These are phyloP conservation scores for Dinoponera quadriceps DNA, from an alignment of 1,140 invertebrate species.

Conservation along the genomic window DNA sequence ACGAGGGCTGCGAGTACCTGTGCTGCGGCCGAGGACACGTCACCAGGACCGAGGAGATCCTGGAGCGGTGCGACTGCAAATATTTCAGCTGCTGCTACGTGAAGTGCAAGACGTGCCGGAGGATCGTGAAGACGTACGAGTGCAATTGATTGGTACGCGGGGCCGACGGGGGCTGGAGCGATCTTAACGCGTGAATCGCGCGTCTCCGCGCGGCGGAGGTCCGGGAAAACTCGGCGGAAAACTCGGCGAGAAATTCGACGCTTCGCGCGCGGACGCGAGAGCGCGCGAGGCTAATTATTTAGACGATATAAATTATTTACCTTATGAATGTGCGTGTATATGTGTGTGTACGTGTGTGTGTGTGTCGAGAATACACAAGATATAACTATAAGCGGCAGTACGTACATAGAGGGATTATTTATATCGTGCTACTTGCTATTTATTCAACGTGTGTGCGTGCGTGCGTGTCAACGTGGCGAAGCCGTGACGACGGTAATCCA, in stretches of 20 bases:
- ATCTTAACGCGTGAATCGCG: neutral
- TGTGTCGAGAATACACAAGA: neutral
- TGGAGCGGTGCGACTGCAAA: conserved; percentile 94
- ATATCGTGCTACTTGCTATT: conserved; percentile 47
- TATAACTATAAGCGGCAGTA: conserved; percentile 35
- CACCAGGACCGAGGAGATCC: conserved; percentile 89
- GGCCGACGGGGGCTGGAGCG: neutral
- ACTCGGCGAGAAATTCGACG: neutral
- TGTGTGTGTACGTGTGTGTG: no score
- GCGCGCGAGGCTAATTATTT: conserved; percentile 34
- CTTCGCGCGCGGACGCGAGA: neutral
- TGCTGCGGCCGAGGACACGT: conserved; percentile 95
- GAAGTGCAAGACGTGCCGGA: conserved; percentile 93
- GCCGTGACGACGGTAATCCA: neutral
- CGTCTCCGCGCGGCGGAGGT: no score
- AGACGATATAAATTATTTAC: conserved; percentile 48
- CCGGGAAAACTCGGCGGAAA: no score
- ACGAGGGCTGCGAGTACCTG: conserved; percentile 93
- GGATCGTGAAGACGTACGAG: conserved; percentile 89
- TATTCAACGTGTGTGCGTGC: conserved; percentile 51
- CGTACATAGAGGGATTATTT: conserved; percentile 45
- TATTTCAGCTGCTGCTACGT: conserved; percentile 97
- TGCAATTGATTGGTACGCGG: conserved; percentile 86
- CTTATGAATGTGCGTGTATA: no score
- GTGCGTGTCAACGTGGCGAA: no score